Percentiles rank a stretch among this genome's conserved stretches.
phyloP scores from a whole-genome alignment of 2,113 vertebrate species.

The Calyptomena viridis region DNA sequence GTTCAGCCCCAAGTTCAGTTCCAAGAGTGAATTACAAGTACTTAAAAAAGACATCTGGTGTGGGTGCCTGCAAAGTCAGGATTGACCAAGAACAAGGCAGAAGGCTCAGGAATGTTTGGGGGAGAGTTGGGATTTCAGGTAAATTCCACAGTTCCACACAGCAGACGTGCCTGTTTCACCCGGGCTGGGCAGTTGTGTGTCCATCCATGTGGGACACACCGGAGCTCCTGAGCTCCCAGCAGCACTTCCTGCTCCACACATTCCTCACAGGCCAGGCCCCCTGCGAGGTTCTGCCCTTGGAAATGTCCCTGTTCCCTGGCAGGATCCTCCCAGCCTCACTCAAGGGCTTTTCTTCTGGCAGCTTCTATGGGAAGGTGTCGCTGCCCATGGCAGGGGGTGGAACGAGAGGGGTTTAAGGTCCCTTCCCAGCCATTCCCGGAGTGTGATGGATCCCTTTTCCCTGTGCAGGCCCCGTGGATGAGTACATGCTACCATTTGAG shows the following conservation, averaged over 20 bases:
- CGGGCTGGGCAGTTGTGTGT: background rate
- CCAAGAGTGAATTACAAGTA: background rate
- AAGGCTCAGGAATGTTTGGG: background rate
- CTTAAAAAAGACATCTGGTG: background rate
- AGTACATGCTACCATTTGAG: conserved; percentile 97
- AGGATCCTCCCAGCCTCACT: too few relatives aligned
- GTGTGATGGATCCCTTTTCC: background rate
- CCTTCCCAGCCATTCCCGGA: background rate
- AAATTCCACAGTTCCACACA: background rate
- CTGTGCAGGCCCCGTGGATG: conserved; percentile 88
- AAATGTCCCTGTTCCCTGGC: too few relatives aligned
- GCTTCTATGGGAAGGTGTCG: background rate
- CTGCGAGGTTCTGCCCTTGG: too few relatives aligned
- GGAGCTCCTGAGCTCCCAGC: too few relatives aligned
- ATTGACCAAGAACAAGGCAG: background rate
- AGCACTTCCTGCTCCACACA: too few relatives aligned
- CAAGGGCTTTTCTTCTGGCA: too few relatives aligned
- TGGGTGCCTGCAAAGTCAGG: background rate
- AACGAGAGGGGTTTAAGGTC: rapidly evolving
- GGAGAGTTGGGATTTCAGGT: background rate
- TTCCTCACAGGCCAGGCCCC: too few relatives aligned
- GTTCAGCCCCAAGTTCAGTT: background rate
- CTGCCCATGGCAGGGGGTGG: background rate
- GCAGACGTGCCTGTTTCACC: rapidly evolving
- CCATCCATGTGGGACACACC: too few relatives aligned